These are phyloP conservation scores for Thymelicus lineola DNA, from an alignment of 2,888 invertebrate genomes.

Conservation along the genomic window DNA sequence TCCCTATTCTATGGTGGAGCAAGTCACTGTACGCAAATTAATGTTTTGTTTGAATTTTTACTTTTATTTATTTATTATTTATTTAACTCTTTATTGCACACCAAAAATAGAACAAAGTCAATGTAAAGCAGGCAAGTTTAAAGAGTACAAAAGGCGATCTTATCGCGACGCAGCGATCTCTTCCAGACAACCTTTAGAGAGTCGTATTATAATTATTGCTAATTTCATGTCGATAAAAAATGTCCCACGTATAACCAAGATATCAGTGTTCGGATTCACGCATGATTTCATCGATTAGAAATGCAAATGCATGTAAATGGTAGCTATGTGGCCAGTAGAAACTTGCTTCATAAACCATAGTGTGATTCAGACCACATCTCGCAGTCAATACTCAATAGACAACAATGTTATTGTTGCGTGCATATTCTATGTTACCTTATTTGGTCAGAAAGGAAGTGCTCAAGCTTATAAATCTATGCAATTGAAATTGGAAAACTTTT, in stretches of 20 bases:
- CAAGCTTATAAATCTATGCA: too few species aligned
- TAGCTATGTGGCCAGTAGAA: slow-evolving; percentile 23
- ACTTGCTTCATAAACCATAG: slow-evolving; percentile 19
- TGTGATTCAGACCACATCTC: slow-evolving; percentile 19
- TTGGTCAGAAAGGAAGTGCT: slow-evolving; percentile 22
- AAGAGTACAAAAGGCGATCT: too few species aligned
- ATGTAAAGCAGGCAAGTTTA: too few species aligned
- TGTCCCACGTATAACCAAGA: not conserved
- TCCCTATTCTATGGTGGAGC: too few species aligned
- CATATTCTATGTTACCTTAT: slow-evolving; percentile 17
- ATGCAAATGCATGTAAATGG: slow-evolving; percentile 33
- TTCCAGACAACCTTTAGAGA: too few species aligned
- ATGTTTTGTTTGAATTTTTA: too few species aligned
- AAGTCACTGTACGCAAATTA: too few species aligned
- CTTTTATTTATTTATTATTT: too few species aligned
- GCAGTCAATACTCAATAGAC: slow-evolving; percentile 22
- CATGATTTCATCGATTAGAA: slow-evolving; percentile 25
- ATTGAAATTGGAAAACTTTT: too few species aligned
- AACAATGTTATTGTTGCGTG: slow-evolving; percentile 29
- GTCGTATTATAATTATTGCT: not conserved
- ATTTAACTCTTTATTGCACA: too few species aligned
- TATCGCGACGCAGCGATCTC: too few species aligned
- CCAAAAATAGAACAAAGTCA: too few species aligned
- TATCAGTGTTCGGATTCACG: slow-evolving; percentile 29
- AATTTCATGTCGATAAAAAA: not conserved